Evolutionary conservation across 2,797 vertebrate genomes (phyloP).

Genomic region (Cuculus canorus): DNA sequence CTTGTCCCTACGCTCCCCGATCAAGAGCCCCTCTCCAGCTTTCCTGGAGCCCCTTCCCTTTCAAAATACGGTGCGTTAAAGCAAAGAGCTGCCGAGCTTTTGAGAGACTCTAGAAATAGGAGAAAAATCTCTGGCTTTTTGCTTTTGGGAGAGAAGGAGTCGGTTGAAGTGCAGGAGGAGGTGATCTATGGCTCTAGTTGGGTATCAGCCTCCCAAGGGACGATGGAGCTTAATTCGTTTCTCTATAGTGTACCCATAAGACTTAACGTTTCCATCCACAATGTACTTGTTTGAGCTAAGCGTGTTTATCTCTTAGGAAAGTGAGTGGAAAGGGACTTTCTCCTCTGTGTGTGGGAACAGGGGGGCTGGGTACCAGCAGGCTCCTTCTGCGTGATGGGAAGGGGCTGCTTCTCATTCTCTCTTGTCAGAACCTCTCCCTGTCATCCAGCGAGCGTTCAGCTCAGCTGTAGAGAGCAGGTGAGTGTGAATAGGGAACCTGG

Average conservation of each 20-base stretch:
- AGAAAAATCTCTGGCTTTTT: neutral
- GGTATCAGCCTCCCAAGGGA: neutral
- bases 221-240: neutral
- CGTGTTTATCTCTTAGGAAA: neutral
- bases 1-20: no score
- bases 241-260: neutral
- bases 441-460: neutral
- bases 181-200: neutral
- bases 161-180: neutral
- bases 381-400: neutral
- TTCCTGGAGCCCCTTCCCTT: neutral
- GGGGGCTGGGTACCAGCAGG: neutral
- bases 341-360: fast-evolving
- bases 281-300: neutral
- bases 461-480: neutral
- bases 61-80: fast-evolving
- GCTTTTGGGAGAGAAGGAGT: neutral
- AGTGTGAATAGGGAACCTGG: fast-evolving
- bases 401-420: neutral
- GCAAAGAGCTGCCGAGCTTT: neutral
- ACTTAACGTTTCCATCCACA: neutral
- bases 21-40: no score
- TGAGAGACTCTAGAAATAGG: neutral
- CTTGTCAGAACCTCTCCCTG: fast-evolving
- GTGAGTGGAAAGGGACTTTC: neutral